Evolutionary conservation across 35 echinoderm and acorn worm genomes (phyloP).

Genomic region (Patiria miniata): DNA sequence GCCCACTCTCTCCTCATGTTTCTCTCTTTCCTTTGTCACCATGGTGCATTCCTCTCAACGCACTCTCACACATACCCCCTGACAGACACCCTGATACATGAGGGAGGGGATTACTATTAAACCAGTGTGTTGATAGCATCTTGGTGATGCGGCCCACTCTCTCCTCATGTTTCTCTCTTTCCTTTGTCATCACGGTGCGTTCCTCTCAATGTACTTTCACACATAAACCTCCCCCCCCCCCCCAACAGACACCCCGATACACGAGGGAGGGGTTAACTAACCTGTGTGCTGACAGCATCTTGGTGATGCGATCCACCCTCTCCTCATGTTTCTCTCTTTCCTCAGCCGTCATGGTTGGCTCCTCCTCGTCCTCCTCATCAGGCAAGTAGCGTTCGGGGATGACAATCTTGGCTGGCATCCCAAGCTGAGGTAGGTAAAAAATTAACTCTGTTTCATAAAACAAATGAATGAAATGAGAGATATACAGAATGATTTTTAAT

Average conservation of each 20-base stretch:
- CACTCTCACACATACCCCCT: neutral
- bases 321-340: constrained; percentile 54
- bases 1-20: constrained; percentile 62
- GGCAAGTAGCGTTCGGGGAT: constrained; percentile 93
- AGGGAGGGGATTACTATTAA: neutral
- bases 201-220: too few relatives aligned
- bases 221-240: neutral
- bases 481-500: too few relatives aligned
- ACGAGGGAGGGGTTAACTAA: neutral
- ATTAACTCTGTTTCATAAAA: too few relatives aligned
- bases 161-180: constrained; percentile 39
- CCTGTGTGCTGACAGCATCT: constrained; percentile 91
- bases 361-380: constrained; percentile 64
- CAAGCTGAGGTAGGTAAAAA: constrained; percentile 51
- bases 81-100: neutral
- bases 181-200: too few relatives aligned
- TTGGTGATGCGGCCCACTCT: constrained; percentile 81
- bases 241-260: neutral
- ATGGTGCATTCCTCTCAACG: neutral
- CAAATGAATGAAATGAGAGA: too few relatives aligned
- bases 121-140: constrained; percentile 85
- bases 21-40: constrained; percentile 57
- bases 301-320: constrained; percentile 76
- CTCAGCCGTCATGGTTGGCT: constrained; percentile 51
- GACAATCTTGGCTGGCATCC: constrained; percentile 78